A percentile compares a stretch with the other conserved stretches of the same genome.
Conservation (phyloP, 2,797 vertebrate genomes). For the Sciurus vulgaris region DNA sequence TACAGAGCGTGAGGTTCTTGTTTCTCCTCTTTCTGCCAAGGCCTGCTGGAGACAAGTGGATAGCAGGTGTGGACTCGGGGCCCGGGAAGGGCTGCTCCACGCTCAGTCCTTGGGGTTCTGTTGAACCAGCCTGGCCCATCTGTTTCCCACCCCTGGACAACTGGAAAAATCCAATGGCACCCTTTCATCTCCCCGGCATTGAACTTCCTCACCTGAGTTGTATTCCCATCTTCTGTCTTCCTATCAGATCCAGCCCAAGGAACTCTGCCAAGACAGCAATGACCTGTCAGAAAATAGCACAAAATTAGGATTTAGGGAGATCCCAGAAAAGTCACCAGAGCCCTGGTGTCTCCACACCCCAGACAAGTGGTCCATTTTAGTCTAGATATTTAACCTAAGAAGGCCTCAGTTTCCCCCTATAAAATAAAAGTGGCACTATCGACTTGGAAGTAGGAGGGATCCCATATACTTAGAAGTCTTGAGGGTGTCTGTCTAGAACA, state of each 20-base stretch:
- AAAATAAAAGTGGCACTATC: neutral
- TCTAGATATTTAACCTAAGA: neutral
- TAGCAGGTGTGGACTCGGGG: accelerated
- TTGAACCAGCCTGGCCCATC: accelerated
- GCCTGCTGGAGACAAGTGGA: neutral
- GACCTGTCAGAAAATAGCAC: accelerated
- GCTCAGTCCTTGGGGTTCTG: neutral
- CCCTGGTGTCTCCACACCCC: neutral
- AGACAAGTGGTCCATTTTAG: neutral
- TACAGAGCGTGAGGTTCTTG: neutral
- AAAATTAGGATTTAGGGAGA: neutral
- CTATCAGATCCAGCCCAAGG: neutral
- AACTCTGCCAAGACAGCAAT: neutral
- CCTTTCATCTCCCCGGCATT: accelerated
- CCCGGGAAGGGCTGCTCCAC: neutral
- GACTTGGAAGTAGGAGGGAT: neutral
- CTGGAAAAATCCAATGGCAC: neutral
- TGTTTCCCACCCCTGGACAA: neutral
- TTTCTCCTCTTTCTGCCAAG: neutral
- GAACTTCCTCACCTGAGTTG: neutral
- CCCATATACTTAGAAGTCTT: neutral
- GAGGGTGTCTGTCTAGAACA: neutral
- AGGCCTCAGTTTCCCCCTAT: neutral
- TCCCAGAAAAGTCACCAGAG: neutral
- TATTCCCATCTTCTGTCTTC: neutral